phyloP scores from a whole-genome alignment of 2,113 vertebrate genomes.

The Petaurus breviceps region DNA sequence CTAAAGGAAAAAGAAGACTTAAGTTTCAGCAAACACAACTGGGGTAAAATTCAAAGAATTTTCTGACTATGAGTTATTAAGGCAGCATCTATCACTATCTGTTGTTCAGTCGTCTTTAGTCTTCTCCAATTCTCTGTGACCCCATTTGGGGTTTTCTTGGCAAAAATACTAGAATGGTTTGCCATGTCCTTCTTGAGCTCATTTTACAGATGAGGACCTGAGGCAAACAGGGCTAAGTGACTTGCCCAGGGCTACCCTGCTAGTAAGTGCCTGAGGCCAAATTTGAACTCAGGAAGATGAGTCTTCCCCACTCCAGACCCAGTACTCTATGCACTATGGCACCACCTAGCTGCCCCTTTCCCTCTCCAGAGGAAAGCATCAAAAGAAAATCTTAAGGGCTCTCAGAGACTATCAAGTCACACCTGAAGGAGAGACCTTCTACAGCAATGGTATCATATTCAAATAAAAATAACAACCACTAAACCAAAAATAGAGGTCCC shows the following conservation, averaged over 20 bases:
- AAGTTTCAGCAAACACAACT: neutral
- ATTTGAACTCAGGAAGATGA: too few relatives aligned
- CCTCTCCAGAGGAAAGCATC: neutral
- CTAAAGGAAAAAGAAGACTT: neutral
- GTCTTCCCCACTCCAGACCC: too few relatives aligned
- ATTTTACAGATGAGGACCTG: neutral
- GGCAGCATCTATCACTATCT: neutral
- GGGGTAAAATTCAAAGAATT: neutral
- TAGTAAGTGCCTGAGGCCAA: too few relatives aligned
- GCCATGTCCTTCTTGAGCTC: neutral
- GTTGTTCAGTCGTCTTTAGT: too few relatives aligned
- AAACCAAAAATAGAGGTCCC: neutral
- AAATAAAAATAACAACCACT: neutral
- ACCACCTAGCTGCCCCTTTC: too few relatives aligned
- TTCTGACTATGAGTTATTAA: neutral
- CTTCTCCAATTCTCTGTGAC: neutral
- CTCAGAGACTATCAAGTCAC: neutral
- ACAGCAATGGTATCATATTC: neutral
- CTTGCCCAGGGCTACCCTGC: too few relatives aligned
- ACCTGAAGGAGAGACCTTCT: neutral
- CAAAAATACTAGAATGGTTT: neutral
- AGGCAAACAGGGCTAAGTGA: neutral
- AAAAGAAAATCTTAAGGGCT: neutral
- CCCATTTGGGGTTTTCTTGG: neutral
- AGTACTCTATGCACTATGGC: too few relatives aligned